Percentiles rank a stretch among this genome's conserved stretches.
These are phyloP conservation scores for Musca domestica DNA, from an alignment of 1,140 invertebrate species.

Conservation along the genomic window DNA sequence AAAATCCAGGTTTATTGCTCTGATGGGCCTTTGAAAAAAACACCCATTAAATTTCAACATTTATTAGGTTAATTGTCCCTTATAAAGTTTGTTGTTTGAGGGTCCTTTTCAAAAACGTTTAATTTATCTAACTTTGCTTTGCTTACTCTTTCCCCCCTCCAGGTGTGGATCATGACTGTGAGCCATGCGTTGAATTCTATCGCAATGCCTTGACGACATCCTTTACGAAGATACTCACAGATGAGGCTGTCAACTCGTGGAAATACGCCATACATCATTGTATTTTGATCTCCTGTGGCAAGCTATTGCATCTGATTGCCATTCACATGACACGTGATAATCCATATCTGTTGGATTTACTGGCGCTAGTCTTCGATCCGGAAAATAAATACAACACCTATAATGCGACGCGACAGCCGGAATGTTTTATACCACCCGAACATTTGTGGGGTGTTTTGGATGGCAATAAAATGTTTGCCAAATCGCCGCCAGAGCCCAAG, in stretches of 20 bases:
- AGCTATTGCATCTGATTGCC: conserved; percentile 88
- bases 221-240: conserved; percentile 96
- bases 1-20: too few relatives aligned
- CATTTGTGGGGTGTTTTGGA: conserved; percentile 53
- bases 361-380: conserved; percentile 92
- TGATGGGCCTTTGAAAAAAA: too few relatives aligned
- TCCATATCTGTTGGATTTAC: conserved; percentile 86
- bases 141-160: conserved; percentile 14
- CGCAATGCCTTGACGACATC: conserved; percentile 91
- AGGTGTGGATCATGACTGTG: conserved; percentile 86
- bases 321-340: conserved; percentile 88
- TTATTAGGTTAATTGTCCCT: too few relatives aligned
- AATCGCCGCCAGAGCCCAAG: conserved; percentile 72
- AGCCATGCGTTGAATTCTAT: conserved; percentile 93
- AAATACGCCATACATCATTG: conserved; percentile 95
- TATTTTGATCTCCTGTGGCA: conserved; percentile 90
- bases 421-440: conserved; percentile 64
- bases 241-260: conserved; percentile 97
- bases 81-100: too few relatives aligned
- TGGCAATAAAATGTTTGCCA: conserved; percentile 68
- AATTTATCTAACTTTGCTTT: conserved; percentile 26
- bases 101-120: too few relatives aligned
- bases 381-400: conserved; percentile 94
- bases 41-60: too few relatives aligned
- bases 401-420: conserved; percentile 79